A percentile compares a stretch with the other conserved stretches of the same genome.
phyloP scores from a whole-genome alignment of 2,797 vertebrate genomes.

The Galaxias olidus region DNA sequence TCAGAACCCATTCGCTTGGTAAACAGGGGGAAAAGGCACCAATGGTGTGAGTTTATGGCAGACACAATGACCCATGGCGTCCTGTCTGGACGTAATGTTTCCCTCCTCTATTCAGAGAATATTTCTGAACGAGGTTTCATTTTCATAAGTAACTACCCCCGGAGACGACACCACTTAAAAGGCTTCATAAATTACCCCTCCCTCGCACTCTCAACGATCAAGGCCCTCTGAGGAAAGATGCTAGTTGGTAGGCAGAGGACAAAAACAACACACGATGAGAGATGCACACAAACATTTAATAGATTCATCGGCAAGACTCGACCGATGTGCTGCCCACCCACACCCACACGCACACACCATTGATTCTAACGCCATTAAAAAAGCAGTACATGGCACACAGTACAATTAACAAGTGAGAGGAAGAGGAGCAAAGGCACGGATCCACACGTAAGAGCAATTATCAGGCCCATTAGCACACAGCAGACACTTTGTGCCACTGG shows the following conservation, averaged over 20 bases:
- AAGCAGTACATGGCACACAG: neutral
- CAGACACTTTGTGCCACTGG: too few species aligned
- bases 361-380: neutral
- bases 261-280: constrained; percentile 8
- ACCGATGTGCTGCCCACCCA: constrained; percentile 61
- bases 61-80: neutral
- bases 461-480: too few species aligned
- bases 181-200: constrained; percentile 56
- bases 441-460: neutral
- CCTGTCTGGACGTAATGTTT: neutral
- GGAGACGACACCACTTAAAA: constrained; percentile 37
- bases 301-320: constrained; percentile 59
- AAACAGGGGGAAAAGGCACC: constrained; percentile 21
- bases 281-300: constrained; percentile 39
- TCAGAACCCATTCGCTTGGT: constrained; percentile 12
- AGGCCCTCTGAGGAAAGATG: constrained; percentile 17
- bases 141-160: constrained; percentile 62
- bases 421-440: too few species aligned
- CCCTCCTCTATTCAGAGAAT: constrained; percentile 8
- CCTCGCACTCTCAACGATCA: constrained; percentile 46
- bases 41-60: neutral
- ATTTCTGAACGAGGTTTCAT: constrained; percentile 56
- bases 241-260: constrained; percentile 22
- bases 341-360: constrained; percentile 52
- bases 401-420: neutral